These are phyloP conservation scores for Latrodectus geometricus DNA, from an alignment of 1,140 invertebrate species.

Conservation along the genomic window DNA sequence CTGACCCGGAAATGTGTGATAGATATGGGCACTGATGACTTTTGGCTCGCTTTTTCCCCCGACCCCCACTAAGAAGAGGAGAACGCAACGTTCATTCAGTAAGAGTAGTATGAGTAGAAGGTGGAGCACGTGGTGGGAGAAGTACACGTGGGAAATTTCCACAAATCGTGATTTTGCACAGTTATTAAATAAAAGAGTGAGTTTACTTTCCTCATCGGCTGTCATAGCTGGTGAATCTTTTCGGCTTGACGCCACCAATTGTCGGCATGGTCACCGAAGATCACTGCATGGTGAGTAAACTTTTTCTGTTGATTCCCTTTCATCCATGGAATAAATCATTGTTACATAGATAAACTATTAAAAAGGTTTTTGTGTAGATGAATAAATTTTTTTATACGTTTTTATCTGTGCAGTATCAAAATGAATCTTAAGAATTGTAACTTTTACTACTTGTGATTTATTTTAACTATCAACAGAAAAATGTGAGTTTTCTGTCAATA, in stretches of 20 bases:
- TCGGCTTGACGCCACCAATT: neutral
- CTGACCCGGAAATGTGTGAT: slow-evolving; percentile 58
- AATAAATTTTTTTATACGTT: too few relatives aligned
- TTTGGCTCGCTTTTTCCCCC: slow-evolving; percentile 10
- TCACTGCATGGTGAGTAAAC: neutral
- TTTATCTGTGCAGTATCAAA: too few relatives aligned
- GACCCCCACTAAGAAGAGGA: neutral
- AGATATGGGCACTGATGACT: slow-evolving; percentile 44
- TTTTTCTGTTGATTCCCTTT: too few relatives aligned
- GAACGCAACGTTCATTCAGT: neutral
- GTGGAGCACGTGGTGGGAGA: neutral
- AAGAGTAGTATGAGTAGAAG: neutral
- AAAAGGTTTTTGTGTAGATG: too few relatives aligned
- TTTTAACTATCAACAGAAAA: too few relatives aligned
- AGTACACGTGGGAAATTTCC: neutral
- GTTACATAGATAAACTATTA: too few relatives aligned
- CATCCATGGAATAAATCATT: too few relatives aligned
- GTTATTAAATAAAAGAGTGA: neutral
- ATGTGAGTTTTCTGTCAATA: too few relatives aligned
- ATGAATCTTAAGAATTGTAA: too few relatives aligned
- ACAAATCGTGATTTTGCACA: neutral
- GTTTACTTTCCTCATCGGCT: neutral
- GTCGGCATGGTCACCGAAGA: neutral
- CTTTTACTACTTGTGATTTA: too few relatives aligned
- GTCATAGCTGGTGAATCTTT: neutral